Evolutionary conservation across 2,113 vertebrate genomes (phyloP).

Genomic region (Notechis scutatus): DNA sequence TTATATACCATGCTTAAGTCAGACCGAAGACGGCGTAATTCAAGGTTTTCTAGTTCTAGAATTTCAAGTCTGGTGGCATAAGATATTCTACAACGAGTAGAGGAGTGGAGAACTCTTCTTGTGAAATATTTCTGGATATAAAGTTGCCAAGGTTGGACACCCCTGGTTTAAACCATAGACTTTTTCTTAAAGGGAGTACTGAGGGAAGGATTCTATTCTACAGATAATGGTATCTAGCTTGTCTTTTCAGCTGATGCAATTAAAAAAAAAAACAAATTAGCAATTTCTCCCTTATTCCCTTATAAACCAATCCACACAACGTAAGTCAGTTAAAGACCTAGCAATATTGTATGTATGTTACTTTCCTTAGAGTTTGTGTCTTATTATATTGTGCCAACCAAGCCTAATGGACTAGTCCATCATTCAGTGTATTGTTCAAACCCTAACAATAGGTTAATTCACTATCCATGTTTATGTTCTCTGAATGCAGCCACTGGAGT

Average conservation of each 20-base stretch:
- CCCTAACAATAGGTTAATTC: background rate
- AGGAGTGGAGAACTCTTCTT: too few species aligned
- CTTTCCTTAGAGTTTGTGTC: background rate
- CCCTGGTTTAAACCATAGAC: background rate
- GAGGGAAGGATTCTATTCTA: background rate
- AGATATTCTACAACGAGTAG: too few species aligned
- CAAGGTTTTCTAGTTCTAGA: too few species aligned
- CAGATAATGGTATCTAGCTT: background rate
- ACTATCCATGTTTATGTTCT: background rate
- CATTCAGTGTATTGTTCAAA: background rate
- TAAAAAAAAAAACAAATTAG: background rate
- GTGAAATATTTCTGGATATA: too few species aligned
- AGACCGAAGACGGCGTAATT: too few species aligned
- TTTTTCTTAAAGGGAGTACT: background rate
- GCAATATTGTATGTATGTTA: background rate
- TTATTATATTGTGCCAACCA: background rate
- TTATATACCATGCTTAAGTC: too few species aligned
- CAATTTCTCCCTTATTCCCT: background rate
- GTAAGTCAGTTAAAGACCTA: background rate
- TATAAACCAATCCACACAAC: background rate
- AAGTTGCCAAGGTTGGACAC: too few species aligned
- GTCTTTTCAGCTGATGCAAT: background rate
- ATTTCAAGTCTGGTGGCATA: too few species aligned
- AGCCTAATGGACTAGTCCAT: background rate
- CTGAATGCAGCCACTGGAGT: background rate